Conservation (phyloP, 2,797 vertebrate species). For the Eulemur rubriventer region DNA sequence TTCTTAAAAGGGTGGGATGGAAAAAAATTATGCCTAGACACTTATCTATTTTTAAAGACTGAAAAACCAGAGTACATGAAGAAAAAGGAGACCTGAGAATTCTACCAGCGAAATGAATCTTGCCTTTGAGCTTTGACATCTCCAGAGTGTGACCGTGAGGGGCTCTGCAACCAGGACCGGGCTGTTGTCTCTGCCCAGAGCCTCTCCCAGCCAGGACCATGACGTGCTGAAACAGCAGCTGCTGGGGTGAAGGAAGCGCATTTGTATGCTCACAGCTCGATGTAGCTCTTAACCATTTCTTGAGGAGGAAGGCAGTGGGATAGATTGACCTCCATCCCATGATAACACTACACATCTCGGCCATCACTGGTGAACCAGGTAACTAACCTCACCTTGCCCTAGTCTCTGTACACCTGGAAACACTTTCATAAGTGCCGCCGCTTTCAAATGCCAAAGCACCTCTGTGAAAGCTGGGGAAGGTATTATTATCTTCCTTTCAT, state of each 20-base stretch:
- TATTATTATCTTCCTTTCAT: background rate
- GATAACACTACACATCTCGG: background rate
- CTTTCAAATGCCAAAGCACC: background rate
- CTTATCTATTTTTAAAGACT: background rate
- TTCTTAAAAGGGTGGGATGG: background rate
- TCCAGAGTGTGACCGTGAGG: background rate
- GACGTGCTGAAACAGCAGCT: background rate
- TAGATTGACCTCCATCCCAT: background rate
- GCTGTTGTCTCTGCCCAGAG: background rate
- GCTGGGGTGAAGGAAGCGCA: background rate
- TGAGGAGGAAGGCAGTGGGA: background rate
- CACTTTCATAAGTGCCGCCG: background rate
- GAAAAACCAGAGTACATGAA: background rate
- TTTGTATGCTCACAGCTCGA: background rate
- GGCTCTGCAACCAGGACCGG: background rate
- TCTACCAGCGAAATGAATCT: background rate
- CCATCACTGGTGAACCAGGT: background rate
- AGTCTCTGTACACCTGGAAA: background rate
- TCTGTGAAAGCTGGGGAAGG: background rate
- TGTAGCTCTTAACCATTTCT: background rate
- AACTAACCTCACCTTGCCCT: background rate
- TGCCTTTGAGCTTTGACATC: background rate
- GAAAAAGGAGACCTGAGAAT: background rate
- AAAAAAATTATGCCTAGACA: background rate
- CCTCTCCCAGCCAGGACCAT: background rate